Evolutionary conservation across 1,140 invertebrate genomes (phyloP), one percentile per base, ranked within the genome.

Genomic region (Drosophila persimilis): DNA sequence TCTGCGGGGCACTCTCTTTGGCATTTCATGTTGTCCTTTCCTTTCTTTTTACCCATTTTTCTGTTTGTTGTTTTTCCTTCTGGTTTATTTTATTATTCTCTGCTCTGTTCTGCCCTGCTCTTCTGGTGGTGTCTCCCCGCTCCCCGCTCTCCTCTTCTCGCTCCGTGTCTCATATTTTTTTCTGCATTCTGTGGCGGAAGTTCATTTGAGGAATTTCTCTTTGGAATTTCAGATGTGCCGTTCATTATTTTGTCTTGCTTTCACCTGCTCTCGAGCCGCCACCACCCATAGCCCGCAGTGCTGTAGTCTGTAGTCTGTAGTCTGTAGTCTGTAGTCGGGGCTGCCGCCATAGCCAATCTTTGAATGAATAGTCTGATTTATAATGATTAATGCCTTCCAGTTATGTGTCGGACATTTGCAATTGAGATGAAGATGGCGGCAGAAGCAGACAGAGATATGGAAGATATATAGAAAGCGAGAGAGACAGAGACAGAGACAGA

Each of bases 311-410:
- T 22, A 4, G 11, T 41, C 20, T 24, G 53, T 0, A 13, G 22
- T 43, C 57, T 56, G 53, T 22, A 4, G 11, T 41, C 20, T 24
- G 53, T 0, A 13, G 22, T 43, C 57, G 45, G 62, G 46, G 35
- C 43, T 59, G 50, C 51, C 44, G 11, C 53, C 64, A 75, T 52
- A 46, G 71, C 77, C 77, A 79, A 79, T 79, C 77, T 70, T 60
- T 67, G 80, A 77, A 74, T 86, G 73, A 86, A 85, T 75, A 53
- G 83, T 69, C 73, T 86, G 81, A 85, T 85, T 85, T 85, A 85
- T 85, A 85, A 88, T 85, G 81, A 85, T 85, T 81, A 85, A 85
- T 85, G 81, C 59, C 64, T 31, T 71, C 77, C 64, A 80, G 61
- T 70, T 80, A 77, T 84, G 80, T 64, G 52, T 48, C 76, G 52